Conservation (phyloP, 2,888 invertebrate species). For the Tetramorium bicarinatum region DNA sequence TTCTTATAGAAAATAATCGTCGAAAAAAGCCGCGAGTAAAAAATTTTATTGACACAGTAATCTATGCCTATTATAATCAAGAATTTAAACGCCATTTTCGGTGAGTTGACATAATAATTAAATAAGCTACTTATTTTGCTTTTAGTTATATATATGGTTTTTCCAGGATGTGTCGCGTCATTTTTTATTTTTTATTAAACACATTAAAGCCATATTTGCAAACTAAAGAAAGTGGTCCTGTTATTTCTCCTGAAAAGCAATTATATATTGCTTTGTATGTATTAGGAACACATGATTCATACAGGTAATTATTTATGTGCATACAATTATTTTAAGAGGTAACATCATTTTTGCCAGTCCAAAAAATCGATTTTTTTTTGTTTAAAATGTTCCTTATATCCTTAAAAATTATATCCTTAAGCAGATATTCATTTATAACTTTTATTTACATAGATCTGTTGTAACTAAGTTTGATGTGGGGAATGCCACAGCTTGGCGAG, state of each 20-base stretch:
- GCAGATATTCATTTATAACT: not conserved
- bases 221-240: not conserved
- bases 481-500: not conserved
- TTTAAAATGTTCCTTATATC: not conserved
- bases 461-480: slow-evolving; percentile 10
- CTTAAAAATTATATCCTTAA: too few species aligned
- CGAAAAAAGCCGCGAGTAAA: not conserved
- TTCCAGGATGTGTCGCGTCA: not conserved
- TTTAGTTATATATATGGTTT: not conserved
- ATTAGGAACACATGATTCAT: slow-evolving; percentile 6
- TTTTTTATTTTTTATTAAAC: slow-evolving; percentile 17
- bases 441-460: not conserved
- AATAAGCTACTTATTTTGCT: not conserved
- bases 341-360: not conserved
- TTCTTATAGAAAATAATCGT: not conserved
- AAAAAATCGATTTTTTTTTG: not conserved
- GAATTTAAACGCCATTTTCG: slow-evolving; percentile 16
- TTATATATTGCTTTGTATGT: slow-evolving; percentile 12
- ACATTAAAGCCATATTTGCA: not conserved
- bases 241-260: slow-evolving; percentile 19
- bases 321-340: not conserved
- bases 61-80: not conserved
- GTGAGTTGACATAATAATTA: not conserved
- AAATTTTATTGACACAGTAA: slow-evolving; percentile 4
- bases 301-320: not conserved